Conservation (phyloP, 2,797 vertebrate genomes). For the Remorina albescens region DNA sequence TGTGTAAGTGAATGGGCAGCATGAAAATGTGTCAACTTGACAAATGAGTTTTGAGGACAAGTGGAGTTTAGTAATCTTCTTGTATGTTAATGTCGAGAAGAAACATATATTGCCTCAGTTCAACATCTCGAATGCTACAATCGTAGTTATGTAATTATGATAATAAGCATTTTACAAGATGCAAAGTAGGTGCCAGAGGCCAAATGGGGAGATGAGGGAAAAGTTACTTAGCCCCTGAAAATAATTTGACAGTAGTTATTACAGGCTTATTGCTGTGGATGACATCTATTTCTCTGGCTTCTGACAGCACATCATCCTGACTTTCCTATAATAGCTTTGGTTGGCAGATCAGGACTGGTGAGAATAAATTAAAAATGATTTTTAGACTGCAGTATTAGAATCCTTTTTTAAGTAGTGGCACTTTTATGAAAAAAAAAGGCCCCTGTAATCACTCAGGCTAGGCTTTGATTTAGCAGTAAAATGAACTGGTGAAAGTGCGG, state of each 20-base stretch:
- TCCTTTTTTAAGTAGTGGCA: constrained; percentile 67
- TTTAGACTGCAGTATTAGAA: constrained; percentile 64
- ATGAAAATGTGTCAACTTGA: constrained; percentile 38
- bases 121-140: constrained; percentile 46
- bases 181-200: constrained; percentile 58
- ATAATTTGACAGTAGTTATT: constrained; percentile 78
- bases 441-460: constrained; percentile 68
- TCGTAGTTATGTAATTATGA: constrained; percentile 68
- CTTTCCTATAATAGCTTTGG: constrained; percentile 72
- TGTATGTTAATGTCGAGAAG: constrained; percentile 52
- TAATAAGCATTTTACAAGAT: constrained; percentile 69
- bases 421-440: constrained; percentile 55
- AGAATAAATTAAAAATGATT: constrained; percentile 78
- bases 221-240: constrained; percentile 67
- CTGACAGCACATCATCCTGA: constrained; percentile 76
- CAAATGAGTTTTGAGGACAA: constrained; percentile 36
- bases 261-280: constrained; percentile 74
- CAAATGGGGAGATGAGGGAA: constrained; percentile 61
- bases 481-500: constrained; percentile 64
- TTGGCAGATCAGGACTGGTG: constrained; percentile 72
- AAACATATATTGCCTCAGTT: constrained; percentile 53
- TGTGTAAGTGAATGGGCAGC: background rate
- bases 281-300: constrained; percentile 73
- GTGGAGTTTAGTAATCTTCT: constrained; percentile 48
- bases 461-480: constrained; percentile 73